Percentiles rank a stretch among this genome's conserved stretches.
phyloP scores from a whole-genome alignment of 2,888 invertebrate species.

The Leucophenga maculata region DNA sequence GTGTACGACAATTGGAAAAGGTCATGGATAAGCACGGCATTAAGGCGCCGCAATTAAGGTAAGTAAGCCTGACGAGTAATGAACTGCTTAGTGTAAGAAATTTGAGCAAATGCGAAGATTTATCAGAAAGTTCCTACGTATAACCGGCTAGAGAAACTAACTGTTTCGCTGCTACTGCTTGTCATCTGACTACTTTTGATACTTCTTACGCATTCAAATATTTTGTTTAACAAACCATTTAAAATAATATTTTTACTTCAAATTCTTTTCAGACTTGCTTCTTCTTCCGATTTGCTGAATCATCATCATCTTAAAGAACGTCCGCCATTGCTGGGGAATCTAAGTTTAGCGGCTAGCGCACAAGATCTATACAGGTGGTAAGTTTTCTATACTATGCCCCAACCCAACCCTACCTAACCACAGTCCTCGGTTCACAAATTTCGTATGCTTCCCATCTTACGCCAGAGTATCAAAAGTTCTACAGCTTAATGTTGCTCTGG shows the following conservation, averaged over 20 bases:
- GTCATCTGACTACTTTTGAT: too few species aligned
- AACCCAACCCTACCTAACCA: slow-evolving; percentile 4
- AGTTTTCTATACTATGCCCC: slow-evolving; percentile 60
- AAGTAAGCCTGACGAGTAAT: background rate
- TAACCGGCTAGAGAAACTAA: too few species aligned
- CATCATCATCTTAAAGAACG: slow-evolving; percentile 74
- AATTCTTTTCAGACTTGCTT: slow-evolving; percentile 73
- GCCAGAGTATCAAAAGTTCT: too few species aligned
- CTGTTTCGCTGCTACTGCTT: too few species aligned
- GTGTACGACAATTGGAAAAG: slow-evolving; percentile 89
- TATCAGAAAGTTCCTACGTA: too few species aligned
- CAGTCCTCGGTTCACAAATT: too few species aligned
- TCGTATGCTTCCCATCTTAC: background rate
- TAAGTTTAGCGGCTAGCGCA: slow-evolving; percentile 73
- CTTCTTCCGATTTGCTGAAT: slow-evolving; percentile 77
- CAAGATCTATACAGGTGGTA: slow-evolving; percentile 74
- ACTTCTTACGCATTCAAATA: too few species aligned
- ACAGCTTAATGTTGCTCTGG: background rate
- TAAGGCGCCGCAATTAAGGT: slow-evolving; percentile 82
- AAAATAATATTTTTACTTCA: background rate
- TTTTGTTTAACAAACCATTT: too few species aligned
- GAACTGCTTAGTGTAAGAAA: too few species aligned
- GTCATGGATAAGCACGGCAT: slow-evolving; percentile 88
- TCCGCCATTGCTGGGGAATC: slow-evolving; percentile 73
- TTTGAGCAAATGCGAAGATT: too few species aligned